Evolutionary conservation across 2,113 vertebrate genomes (phyloP).

Genomic region (Erpornis zantholeuca): DNA sequence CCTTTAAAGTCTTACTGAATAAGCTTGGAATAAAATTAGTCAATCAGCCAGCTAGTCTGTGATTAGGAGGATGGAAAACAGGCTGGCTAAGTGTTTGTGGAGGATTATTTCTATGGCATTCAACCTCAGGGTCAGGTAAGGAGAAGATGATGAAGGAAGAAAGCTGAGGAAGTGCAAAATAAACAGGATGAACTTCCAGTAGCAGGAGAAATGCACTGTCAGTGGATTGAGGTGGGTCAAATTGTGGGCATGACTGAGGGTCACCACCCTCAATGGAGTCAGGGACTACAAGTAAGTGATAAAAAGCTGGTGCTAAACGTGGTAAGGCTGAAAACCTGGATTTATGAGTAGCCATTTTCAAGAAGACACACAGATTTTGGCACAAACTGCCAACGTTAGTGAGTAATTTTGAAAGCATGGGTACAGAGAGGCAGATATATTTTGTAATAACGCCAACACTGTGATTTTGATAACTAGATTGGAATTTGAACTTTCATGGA

Average conservation of each 20-base stretch:
- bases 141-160: neutral
- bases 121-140: neutral
- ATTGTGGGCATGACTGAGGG: neutral
- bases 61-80: neutral
- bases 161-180: neutral
- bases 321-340: neutral
- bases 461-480: slow-evolving; percentile 1
- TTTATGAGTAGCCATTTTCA: neutral
- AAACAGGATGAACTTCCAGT: neutral
- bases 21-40: neutral
- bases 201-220: neutral
- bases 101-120: neutral
- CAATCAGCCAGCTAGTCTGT: neutral
- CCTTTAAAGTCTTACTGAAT: slow-evolving; percentile 1
- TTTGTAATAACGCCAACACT: neutral
- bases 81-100: neutral
- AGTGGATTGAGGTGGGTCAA: neutral
- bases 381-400: neutral
- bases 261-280: neutral
- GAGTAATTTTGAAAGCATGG: slow-evolving; percentile 19
- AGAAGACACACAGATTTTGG: neutral
- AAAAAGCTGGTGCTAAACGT: neutral
- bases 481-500: slow-evolving; percentile 38
- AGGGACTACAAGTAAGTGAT: neutral
- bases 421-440: neutral